Base-by-base conservation (phyloP, 2,888 invertebrate genomes). In the Alloplasta piceator region DNA sequence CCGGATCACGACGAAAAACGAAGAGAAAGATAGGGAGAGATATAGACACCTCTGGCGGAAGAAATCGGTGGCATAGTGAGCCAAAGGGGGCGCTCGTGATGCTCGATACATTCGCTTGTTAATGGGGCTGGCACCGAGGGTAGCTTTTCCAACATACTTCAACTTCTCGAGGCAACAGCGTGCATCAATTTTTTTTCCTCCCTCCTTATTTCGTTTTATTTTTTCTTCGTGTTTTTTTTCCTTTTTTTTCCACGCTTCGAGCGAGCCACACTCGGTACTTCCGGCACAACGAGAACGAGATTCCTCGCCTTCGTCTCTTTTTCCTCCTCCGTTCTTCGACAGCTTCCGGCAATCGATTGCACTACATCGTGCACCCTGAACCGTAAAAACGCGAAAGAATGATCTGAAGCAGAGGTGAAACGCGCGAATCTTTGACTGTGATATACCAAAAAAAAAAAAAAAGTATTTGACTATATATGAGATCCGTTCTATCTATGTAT, bases 81-180 rank as follows among this genome's bases (percentile, higher is more conserved):
- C 67, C 66, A 75, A 74, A 73, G 73, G 66, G 73, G 66, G 73
- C 64, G 70, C 61, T 68, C 78, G 74, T 71, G 74, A 82, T 82
- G 55, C 66, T 77, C 75, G 80, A 80, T 80, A 70, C 55, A n/a
- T 63, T 73, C 50, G 26, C 26, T 86, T 85, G 85, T 87, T 87
- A 87, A 87, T 86, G 80, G 77, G 76, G 68, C 80, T 50, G 66
- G 72, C 56, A 56, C 61, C 66, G 50, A 39, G 70, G 66, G 66
- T 41, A 68, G 68, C 75, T 76, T 80, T 80, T 72, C 52, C 67
- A 67, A 64, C 58, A 26, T 39, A 38, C 6, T 56, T 75, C 71
- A 55, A 73, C 43, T 58, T 78, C 39, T 68, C 43, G 43, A 36
- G 16, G 56, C 14, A 60, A 48, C 74, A 39, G 39, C 61, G 58